These are phyloP conservation scores for Baccha elongata DNA, from an alignment of 2,888 invertebrate genomes.

Conservation along the genomic window DNA sequence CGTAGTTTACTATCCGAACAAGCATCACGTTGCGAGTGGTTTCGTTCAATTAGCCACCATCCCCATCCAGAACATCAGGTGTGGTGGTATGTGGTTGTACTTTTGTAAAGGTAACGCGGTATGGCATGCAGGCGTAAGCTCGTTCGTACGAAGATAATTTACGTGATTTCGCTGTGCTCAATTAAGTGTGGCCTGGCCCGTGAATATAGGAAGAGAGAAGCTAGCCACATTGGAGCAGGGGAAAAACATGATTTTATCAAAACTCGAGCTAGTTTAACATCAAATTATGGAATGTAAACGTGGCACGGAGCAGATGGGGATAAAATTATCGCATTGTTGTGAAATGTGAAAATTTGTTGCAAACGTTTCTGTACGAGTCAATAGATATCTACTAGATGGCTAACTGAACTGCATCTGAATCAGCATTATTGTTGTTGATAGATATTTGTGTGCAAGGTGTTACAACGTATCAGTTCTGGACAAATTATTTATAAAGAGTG, in stretches of 20 bases:
- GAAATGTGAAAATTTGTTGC: constrained; percentile 65
- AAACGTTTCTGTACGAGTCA: no score
- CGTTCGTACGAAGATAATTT: constrained; percentile 67
- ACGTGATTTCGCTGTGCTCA: constrained; percentile 71
- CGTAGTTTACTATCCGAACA: constrained; percentile 71
- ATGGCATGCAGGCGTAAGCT: constrained; percentile 32
- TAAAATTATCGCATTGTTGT: constrained; percentile 67
- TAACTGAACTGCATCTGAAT: no score
- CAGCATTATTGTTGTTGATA: no score
- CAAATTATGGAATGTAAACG: constrained; percentile 73
- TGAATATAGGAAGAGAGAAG: constrained; percentile 2
- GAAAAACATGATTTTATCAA: constrained; percentile 65
- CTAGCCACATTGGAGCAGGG: not conserved
- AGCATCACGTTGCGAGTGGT: constrained; percentile 65
- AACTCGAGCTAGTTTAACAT: constrained; percentile 66
- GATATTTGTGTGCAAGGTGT: no score
- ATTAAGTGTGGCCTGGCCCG: constrained; percentile 60
- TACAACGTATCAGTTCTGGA: no score
- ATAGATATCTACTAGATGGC: no score
- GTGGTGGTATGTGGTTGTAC: constrained; percentile 61
- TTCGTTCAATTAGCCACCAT: constrained; percentile 70
- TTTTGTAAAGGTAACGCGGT: constrained; percentile 27
- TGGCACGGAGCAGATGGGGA: constrained; percentile 65
- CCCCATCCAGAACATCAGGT: constrained; percentile 60
- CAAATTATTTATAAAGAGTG: no score